Evolutionary conservation across 2,888 invertebrate species (phyloP), one percentile per base, ranked within the genome.

Genomic region (Athalia rosae): DNA sequence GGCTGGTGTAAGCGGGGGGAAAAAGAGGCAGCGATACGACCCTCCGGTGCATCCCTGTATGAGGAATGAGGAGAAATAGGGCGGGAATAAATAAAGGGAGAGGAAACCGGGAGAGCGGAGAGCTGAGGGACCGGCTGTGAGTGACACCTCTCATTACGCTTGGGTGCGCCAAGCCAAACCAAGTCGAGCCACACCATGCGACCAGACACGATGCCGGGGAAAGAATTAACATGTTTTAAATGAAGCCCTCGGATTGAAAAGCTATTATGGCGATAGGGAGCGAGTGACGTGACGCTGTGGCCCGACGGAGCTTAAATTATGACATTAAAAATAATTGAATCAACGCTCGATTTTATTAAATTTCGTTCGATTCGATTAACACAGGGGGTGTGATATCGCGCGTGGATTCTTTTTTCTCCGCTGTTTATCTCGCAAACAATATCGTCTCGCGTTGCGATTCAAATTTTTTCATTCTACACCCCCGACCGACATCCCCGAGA

Each of bases 101-200:
- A 47, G 48, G 50, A 53, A 67, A 9, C 53, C 15, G 69, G 61
- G 48, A 74, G 48, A 74, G 74, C 61, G 62, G 62, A 74, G 61
- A 62, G 62, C 74, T 50, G 74, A 62, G 59, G 71, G 61, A 74
- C 61, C 74, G 62, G 59, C 74, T 74, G 74, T 62, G 74, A 74
- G 74, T 74, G 74, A 74, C 74, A 74, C 74, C 74, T 74, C 74
- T 74, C 74, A 62, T 74, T 74, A 74, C 74, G 74, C 74, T 48
- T 43, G 74, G 74, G 45, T 62, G 74, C 61, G 58, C 62, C 62
- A 48, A 71, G 56, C 43, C 48, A 45, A 48, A 61, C 74, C 73
- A 53, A 73, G 73, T 59, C 45, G 53, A 56, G 50, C 43, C 58
- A 28, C 28, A 28, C 56, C 45, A 13, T 58, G 45, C 59, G 41